A percentile compares a stretch with the other conserved stretches of the same genome.
Conservation (phyloP, 2,888 invertebrate genomes). For the Lypha dubia region DNA sequence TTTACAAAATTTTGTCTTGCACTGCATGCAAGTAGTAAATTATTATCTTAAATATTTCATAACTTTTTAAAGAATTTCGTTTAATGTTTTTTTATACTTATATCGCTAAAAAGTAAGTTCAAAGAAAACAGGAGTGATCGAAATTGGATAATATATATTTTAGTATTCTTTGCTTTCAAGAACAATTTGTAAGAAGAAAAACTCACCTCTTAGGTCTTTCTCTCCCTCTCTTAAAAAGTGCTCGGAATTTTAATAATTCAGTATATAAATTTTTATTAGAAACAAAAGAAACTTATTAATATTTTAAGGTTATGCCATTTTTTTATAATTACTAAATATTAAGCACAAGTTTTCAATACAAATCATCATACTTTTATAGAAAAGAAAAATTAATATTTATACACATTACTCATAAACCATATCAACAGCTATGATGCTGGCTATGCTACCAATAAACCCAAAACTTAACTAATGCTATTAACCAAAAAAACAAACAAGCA, state of each 20-base stretch:
- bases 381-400: background rate
- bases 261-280: background rate
- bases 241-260: constrained; percentile 1
- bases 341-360: constrained; percentile 60
- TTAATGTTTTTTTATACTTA: no score
- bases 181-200: background rate
- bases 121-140: no score
- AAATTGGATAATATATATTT: no score
- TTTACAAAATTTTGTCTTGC: no score
- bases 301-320: constrained; percentile 55
- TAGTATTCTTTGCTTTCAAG: background rate
- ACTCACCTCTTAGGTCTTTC: constrained; percentile 5
- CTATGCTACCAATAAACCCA: constrained; percentile 2
- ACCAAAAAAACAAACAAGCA: no score
- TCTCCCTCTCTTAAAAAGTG: background rate
- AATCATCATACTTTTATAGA: background rate
- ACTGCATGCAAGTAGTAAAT: no score
- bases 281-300: constrained; percentile 3
- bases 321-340: constrained; percentile 4
- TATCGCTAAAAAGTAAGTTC: no score
- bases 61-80: no score
- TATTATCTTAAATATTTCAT: no score
- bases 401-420: constrained; percentile 21
- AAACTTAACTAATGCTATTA: constrained; percentile 61
- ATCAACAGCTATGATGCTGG: constrained; percentile 41